These are phyloP conservation scores for roundworm (Caenorhabditis elegans) DNA, from an alignment of 1,140 invertebrate genomes.

Conservation along the genomic window WBcel235 BX284604.4:15364501-15365000, in stretches of 20 bases:
- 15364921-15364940: conserved; percentile 4
- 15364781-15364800: too few species aligned
- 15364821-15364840: too few species aligned
- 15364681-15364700: conserved; percentile 62
- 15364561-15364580: too few species aligned
- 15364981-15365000: conserved; percentile 57
- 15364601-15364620: conserved; percentile 27
- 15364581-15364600: not conserved
- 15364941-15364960: conserved; percentile 37
- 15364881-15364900: too few species aligned
- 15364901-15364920: too few species aligned
- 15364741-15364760: conserved; percentile 60
- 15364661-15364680: conserved; percentile 57
- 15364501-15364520: conserved; percentile 62
- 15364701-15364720: conserved; percentile 62
- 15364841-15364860: too few species aligned
- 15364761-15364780: not conserved
- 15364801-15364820: too few species aligned
- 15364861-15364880: too few species aligned
- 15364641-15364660: conserved; percentile 54
- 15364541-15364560: not conserved
- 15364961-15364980: conserved; percentile 53
- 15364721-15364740: conserved; percentile 58
- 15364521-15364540: conserved; percentile 60
- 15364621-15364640: conserved; percentile 48